Conservation (phyloP, 2,797 vertebrate genomes). For the Pseudotriccus pelzelni region DNA sequence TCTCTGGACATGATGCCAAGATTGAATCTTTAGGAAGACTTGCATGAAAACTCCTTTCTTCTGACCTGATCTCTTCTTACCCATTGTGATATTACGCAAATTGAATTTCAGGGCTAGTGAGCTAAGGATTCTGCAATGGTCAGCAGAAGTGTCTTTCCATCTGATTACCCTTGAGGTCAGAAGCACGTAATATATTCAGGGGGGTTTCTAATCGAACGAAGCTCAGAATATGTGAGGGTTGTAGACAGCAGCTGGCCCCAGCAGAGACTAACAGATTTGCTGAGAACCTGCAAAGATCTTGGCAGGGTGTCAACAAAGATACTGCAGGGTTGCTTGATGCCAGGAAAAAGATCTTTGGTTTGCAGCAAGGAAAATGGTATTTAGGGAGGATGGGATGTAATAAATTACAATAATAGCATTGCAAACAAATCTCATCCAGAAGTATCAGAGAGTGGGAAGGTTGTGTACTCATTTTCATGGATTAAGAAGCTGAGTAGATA, state of each 20-base stretch:
- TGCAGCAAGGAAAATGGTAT: constrained; percentile 22
- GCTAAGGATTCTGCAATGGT: constrained; percentile 42
- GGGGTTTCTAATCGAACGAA: constrained; percentile 48
- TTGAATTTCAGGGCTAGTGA: constrained; percentile 1
- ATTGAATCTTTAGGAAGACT: constrained; percentile 14
- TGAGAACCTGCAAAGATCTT: constrained; percentile 67
- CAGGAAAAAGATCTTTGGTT: constrained; percentile 50
- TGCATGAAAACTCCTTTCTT: constrained; percentile 5
- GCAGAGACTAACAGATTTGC: constrained; percentile 63
- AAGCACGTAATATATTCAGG: constrained; percentile 25
- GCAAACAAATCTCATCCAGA: background rate
- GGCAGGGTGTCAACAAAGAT: constrained; percentile 59
- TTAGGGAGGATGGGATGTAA: constrained; percentile 38
- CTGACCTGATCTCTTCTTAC: background rate
- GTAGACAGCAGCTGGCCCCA: constrained; percentile 66
- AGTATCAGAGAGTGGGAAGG: background rate
- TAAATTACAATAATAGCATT: constrained; percentile 26
- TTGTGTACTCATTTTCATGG: background rate
- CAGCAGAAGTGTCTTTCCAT: constrained; percentile 26
- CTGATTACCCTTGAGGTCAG: constrained; percentile 49
- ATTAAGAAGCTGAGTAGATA: background rate
- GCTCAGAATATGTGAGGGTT: constrained; percentile 38
- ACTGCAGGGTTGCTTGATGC: constrained; percentile 53
- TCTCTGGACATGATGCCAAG: constrained; percentile 10
- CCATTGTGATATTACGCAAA: constrained; percentile 26